These are phyloP conservation scores for Hypanus sabinus DNA, from an alignment of 2,113 vertebrate species.

Conservation along the genomic window DNA sequence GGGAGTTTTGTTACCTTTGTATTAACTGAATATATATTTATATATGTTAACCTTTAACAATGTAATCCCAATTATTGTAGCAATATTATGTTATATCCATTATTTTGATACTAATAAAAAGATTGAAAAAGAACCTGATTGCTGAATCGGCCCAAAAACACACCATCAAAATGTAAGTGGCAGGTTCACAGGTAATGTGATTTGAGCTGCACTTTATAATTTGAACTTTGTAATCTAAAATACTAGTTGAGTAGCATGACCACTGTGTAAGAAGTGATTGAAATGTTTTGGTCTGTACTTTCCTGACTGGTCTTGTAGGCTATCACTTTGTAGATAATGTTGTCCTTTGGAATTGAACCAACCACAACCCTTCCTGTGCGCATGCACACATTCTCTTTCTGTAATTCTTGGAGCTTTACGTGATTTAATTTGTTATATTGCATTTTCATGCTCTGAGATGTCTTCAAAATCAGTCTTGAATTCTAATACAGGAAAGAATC, in stretches of 20 bases:
- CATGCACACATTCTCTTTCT: background rate
- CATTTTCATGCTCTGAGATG: background rate
- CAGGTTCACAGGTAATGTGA: background rate
- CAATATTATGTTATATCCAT: too few relatives aligned
- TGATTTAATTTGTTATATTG: background rate
- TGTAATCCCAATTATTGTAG: too few relatives aligned
- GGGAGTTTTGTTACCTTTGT: too few relatives aligned
- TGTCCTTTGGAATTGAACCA: background rate
- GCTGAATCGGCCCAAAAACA: too few relatives aligned
- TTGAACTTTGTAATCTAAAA: background rate
- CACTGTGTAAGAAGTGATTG: background rate
- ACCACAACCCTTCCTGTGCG: too few relatives aligned
- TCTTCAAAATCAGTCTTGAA: background rate
- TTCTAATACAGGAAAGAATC: too few relatives aligned
- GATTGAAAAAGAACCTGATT: too few relatives aligned
- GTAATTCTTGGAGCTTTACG: background rate
- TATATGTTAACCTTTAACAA: too few relatives aligned
- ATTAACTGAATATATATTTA: too few relatives aligned
- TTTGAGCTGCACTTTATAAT: background rate
- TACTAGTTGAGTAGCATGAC: background rate
- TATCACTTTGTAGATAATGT: background rate
- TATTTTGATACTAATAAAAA: too few relatives aligned
- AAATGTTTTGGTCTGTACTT: background rate
- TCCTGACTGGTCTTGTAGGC: background rate
- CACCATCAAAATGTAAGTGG: too few relatives aligned